Percentiles rank a stretch among this genome's conserved stretches.
Evolutionary conservation across 2,113 vertebrate species (phyloP).

Genomic region (Archocentrus centrarchus): DNA sequence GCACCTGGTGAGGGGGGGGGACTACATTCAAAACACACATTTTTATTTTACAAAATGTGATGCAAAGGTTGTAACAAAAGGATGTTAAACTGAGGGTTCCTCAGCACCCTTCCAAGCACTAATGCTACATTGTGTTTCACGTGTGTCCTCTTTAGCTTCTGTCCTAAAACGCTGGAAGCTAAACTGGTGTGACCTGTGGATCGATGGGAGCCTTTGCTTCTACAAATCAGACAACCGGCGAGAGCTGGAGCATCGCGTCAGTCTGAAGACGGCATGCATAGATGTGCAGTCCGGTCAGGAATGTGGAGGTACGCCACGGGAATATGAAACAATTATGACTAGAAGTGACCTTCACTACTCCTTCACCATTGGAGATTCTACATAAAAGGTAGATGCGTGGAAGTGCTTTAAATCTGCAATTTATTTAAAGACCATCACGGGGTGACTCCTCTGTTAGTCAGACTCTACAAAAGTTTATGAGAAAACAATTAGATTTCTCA

Average conservation of each 20-base stretch:
- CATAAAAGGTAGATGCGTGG: not conserved
- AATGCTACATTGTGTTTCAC: not conserved
- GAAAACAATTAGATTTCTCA: too few relatives aligned
- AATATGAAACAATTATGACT: not conserved
- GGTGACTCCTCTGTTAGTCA: not conserved
- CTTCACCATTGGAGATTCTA: not conserved
- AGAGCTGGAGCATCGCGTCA: slow-evolving; percentile 86
- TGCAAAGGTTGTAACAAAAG: not conserved
- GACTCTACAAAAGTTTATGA: not conserved
- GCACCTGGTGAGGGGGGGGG: not conserved
- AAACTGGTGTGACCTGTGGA: slow-evolving; percentile 96
- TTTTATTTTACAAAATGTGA: not conserved
- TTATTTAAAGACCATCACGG: not conserved
- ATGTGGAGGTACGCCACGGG: slow-evolving; percentile 83
- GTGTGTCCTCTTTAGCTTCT: slow-evolving; percentile 42
- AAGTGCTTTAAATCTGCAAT: not conserved
- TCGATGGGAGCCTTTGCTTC: slow-evolving; percentile 91
- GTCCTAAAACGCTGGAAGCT: slow-evolving; percentile 93
- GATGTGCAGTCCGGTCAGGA: slow-evolving; percentile 87
- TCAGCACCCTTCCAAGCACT: not conserved
- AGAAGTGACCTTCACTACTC: not conserved
- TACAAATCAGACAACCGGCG: slow-evolving; percentile 87
- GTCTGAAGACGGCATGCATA: slow-evolving; percentile 85
- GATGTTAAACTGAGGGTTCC: not conserved
- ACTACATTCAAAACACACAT: not conserved